phyloP scores from a whole-genome alignment of 2,888 invertebrate species.

The Tiliacea citrago region DNA sequence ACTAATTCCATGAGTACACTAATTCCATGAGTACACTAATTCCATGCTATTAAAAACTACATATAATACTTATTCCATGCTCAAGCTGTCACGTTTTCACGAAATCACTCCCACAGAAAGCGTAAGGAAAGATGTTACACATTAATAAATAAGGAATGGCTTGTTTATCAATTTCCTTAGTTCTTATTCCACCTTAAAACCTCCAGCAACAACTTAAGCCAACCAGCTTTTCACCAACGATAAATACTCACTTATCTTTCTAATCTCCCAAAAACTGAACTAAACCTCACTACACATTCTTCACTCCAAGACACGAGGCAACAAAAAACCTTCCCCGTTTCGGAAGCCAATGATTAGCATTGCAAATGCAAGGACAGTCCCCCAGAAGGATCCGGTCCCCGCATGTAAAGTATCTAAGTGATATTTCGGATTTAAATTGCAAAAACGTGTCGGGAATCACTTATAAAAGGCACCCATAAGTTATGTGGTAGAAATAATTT shows the following conservation, averaged over 20 bases:
- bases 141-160: too few relatives aligned
- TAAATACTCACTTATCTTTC: slow-evolving; percentile 30
- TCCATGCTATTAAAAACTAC: too few relatives aligned
- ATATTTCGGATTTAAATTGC: slow-evolving; percentile 80
- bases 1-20: too few relatives aligned
- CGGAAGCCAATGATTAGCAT: slow-evolving; percentile 78
- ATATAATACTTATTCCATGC: too few relatives aligned
- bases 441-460: slow-evolving; percentile 71
- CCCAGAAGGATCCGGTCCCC: slow-evolving; percentile 62
- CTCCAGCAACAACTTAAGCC: background rate
- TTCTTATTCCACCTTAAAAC: background rate
- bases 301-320: slow-evolving; percentile 55
- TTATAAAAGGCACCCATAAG: slow-evolving; percentile 58
- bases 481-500: slow-evolving; percentile 57
- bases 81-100: too few relatives aligned
- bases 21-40: too few relatives aligned
- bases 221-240: background rate
- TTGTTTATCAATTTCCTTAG: background rate
- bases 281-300: slow-evolving; percentile 42
- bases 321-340: slow-evolving; percentile 65
- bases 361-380: slow-evolving; percentile 79
- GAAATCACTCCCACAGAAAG: too few relatives aligned
- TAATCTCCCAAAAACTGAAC: slow-evolving; percentile 39
- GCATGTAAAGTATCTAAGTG: slow-evolving; percentile 73
- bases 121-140: too few relatives aligned